Conservation (phyloP, 37 sponge, comb jelly and placozoan species). For the Ianthella basta region DNA sequence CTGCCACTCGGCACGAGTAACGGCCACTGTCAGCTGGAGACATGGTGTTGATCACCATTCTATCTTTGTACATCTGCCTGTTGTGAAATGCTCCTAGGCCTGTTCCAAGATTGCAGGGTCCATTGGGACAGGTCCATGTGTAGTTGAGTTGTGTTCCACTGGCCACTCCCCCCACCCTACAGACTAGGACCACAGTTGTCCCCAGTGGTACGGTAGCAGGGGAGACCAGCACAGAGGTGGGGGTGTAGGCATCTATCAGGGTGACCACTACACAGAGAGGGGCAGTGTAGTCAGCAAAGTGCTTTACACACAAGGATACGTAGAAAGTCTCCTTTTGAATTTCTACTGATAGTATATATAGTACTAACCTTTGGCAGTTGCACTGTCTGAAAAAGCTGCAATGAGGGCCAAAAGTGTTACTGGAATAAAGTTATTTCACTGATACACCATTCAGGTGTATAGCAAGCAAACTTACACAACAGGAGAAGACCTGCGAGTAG, state of each 20-base stretch:
- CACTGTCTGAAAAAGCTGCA: no score
- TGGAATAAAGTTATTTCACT: no score
- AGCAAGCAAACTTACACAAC: no score
- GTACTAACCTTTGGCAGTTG: no score
- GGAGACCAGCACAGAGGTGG: not conserved
- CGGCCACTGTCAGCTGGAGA: not conserved
- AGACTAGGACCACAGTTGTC: not conserved
- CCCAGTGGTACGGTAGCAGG: conserved; percentile 8
- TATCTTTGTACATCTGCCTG: not conserved
- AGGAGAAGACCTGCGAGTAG: no score
- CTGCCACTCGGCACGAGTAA: not conserved
- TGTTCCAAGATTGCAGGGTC: not conserved
- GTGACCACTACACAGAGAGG: no score
- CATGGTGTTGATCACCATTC: not conserved
- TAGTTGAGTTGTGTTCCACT: conserved; percentile 10
- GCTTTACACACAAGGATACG: no score
- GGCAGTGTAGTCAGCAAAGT: no score
- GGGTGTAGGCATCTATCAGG: conserved; percentile 12
- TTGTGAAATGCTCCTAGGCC: not conserved
- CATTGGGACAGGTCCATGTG: conserved; percentile 23
- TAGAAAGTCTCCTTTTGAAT: no score
- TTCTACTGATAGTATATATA: no score
- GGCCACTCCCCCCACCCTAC: not conserved
- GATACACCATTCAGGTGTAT: no score
- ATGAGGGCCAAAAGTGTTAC: no score